A percentile compares a stretch with the other conserved stretches of the same genome.
These are phyloP conservation scores for Xylocampa areola DNA, from an alignment of 2,888 invertebrate species.

Conservation along the genomic window DNA sequence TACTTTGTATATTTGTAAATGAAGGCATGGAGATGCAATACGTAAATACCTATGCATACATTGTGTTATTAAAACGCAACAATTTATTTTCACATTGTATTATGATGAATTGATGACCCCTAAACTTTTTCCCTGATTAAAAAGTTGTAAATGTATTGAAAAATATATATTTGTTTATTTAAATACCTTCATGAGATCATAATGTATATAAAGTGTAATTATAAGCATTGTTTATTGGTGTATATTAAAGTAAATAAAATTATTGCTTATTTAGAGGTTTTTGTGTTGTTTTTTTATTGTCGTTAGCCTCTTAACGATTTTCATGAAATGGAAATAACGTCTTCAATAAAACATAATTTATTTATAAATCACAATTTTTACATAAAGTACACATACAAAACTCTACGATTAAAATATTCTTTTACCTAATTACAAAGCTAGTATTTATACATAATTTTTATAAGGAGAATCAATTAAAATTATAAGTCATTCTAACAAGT, in stretches of 20 bases:
- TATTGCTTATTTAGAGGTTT: conserved; percentile 47
- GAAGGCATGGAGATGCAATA: no score
- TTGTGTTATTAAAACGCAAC: no score
- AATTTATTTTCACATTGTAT: neutral
- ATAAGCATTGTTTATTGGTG: conserved; percentile 54
- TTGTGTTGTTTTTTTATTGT: neutral
- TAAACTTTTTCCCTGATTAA: neutral
- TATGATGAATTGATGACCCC: neutral
- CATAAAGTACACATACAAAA: conserved; percentile 58
- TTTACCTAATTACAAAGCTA: conserved; percentile 60
- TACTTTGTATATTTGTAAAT: neutral
- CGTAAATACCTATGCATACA: no score
- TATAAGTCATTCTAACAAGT: conserved; percentile 14
- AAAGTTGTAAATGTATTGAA: conserved; percentile 4
- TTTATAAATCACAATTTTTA: conserved; percentile 67
- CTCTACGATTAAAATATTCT: conserved; percentile 44
- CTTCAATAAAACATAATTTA: conserved; percentile 65
- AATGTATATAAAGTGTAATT: conserved; percentile 55
- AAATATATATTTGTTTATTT: conserved; percentile 25
- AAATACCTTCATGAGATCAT: conserved; percentile 43
- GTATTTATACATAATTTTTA: conserved; percentile 33
- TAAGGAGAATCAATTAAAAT: conserved; percentile 15
- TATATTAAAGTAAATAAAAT: conserved; percentile 55
- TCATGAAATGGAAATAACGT: no score
- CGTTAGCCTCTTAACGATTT: no score